phyloP scores from a whole-genome alignment of 2,888 invertebrate species.

The Agrochola macilenta region DNA sequence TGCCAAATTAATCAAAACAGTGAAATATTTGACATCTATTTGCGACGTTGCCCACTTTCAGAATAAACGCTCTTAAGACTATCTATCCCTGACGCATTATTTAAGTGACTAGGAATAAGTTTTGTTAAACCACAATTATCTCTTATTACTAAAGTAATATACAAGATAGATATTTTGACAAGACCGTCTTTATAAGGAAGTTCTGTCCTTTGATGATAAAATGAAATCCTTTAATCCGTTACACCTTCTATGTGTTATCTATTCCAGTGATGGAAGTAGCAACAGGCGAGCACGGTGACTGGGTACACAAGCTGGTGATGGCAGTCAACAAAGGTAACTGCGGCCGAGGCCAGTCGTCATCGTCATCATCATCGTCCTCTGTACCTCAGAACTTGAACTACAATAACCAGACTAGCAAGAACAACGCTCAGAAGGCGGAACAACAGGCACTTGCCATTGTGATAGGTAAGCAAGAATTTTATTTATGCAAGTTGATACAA shows the following conservation, averaged over 20 bases:
- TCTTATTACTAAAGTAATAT: background rate
- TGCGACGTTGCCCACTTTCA: no score
- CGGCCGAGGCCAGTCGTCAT: slow-evolving; percentile 86
- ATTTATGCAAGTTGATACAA: background rate
- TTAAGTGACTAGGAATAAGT: background rate
- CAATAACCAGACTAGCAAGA: slow-evolving; percentile 90
- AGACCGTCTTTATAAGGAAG: background rate
- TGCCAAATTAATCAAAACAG: no score
- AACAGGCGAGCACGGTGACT: slow-evolving; percentile 98
- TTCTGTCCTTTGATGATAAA: background rate
- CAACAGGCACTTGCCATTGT: slow-evolving; percentile 79
- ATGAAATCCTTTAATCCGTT: no score
- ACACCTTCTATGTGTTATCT: background rate
- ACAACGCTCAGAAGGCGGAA: slow-evolving; percentile 84
- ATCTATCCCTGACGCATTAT: background rate
- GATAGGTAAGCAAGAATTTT: slow-evolving; percentile 74
- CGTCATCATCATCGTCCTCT: slow-evolving; percentile 82
- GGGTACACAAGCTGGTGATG: slow-evolving; percentile 95
- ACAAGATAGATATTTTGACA: background rate
- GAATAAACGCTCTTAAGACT: no score
- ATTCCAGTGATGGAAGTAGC: slow-evolving; percentile 98
- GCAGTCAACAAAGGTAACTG: slow-evolving; percentile 96
- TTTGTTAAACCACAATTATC: background rate
- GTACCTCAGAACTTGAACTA: slow-evolving; percentile 85
- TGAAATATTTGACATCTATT: no score